These are phyloP conservation scores for Scopus umbretta DNA, from an alignment of 2,113 vertebrate genomes.

Conservation along the genomic window DNA sequence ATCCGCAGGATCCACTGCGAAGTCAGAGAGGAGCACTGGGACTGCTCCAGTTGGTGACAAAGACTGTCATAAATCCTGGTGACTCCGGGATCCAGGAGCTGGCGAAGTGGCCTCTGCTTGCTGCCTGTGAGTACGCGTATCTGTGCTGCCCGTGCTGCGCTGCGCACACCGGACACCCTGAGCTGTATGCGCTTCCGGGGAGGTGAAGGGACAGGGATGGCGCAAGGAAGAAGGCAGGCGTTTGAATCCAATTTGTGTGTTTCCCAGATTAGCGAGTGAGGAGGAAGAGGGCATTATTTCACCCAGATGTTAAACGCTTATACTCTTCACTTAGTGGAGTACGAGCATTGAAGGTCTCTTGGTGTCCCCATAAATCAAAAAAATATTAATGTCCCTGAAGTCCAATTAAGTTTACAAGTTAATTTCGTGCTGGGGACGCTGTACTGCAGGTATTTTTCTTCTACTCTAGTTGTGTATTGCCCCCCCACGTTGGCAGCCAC, in stretches of 20 bases:
- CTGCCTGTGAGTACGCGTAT: rapidly evolving
- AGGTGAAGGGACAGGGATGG: neutral
- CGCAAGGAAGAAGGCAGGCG: neutral
- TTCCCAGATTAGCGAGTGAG: neutral
- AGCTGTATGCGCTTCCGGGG: rapidly evolving
- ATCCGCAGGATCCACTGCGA: neutral
- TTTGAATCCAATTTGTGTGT: neutral
- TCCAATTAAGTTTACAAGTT: neutral
- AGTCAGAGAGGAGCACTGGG: neutral
- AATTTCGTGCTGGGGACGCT: neutral
- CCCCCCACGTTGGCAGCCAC: neutral
- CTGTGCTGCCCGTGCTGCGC: neutral
- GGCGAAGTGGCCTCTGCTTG: neutral
- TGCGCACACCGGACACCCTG: too few relatives aligned
- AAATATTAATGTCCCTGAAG: neutral
- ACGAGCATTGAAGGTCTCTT: neutral
- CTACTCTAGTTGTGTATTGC: neutral
- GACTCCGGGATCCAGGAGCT: neutral
- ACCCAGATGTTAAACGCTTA: neutral
- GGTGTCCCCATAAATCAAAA: neutral
- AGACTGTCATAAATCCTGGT: neutral
- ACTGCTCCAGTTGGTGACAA: neutral
- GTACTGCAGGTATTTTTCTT: neutral
- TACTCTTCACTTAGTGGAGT: neutral
- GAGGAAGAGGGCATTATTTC: neutral